Evolutionary conservation across 2,797 vertebrate species (phyloP).

Genomic region (Siniperca undulata): DNA sequence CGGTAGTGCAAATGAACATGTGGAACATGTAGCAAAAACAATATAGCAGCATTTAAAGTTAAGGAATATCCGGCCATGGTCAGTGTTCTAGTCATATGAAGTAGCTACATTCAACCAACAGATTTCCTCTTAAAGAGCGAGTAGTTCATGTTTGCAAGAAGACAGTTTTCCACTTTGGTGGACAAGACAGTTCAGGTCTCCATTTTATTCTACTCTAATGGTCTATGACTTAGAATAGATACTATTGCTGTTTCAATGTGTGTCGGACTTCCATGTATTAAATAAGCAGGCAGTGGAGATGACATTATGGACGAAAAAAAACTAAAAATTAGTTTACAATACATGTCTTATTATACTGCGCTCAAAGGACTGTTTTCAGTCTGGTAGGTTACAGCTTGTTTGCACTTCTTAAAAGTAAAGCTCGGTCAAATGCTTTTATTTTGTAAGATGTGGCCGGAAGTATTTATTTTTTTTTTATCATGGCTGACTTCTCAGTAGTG

Average conservation of each 20-base stretch:
- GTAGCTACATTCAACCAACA: background rate
- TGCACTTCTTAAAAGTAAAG: background rate
- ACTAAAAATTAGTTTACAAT: too few species aligned
- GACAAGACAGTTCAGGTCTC: background rate
- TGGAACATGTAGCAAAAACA: too few species aligned
- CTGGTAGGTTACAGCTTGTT: background rate
- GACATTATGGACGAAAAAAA: too few species aligned
- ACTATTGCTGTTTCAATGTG: background rate
- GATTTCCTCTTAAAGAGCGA: background rate
- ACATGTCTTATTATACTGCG: too few species aligned
- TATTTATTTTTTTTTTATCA: accelerated
- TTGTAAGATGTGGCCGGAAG: conserved; percentile 36
- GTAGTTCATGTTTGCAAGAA: background rate
- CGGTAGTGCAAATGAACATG: too few species aligned
- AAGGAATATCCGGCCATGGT: too few species aligned
- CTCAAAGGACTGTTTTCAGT: background rate
- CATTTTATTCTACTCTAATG: background rate
- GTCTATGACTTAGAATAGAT: background rate
- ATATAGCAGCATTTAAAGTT: too few species aligned
- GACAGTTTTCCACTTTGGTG: too few species aligned
- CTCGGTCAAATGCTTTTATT: conserved; percentile 47
- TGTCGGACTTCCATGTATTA: background rate
- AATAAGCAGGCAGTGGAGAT: background rate
- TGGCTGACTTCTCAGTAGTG: conserved; percentile 10
- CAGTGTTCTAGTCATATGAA: too few species aligned